Evolutionary conservation across 2,113 vertebrate genomes (phyloP).

Genomic region (Rhea pennata): DNA sequence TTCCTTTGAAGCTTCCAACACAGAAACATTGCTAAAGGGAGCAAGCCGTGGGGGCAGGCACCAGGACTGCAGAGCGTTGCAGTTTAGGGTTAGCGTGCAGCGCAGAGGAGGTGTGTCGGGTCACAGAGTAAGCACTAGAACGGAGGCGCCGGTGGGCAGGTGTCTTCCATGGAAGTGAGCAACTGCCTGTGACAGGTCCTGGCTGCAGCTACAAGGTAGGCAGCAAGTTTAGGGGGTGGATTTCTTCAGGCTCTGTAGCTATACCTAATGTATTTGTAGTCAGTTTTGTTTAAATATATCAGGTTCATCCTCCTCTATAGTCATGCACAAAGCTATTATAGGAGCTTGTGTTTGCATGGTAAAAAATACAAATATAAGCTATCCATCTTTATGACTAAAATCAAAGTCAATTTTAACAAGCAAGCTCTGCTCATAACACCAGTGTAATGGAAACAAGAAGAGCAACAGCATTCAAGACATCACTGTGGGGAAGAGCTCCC

Average conservation of each 20-base stretch:
- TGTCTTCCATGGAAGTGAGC: background rate
- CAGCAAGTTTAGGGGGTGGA: background rate
- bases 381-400: background rate
- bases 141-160: accelerated
- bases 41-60: background rate
- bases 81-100: background rate
- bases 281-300: background rate
- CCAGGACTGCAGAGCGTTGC: background rate
- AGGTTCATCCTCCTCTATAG: background rate
- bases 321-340: background rate
- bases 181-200: background rate
- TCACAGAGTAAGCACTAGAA: background rate
- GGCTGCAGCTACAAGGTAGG: background rate
- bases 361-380: background rate
- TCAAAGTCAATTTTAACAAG: background rate
- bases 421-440: background rate
- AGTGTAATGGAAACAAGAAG: background rate
- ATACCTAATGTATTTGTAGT: background rate
- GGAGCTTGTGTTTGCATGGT: background rate
- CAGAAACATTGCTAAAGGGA: background rate
- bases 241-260: background rate
- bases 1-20: background rate
- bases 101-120: accelerated
- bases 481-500: background rate
- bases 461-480: background rate